A percentile compares a stretch with the other conserved stretches of the same genome.
These are phyloP conservation scores for Tipula helvola DNA, from an alignment of 2,888 invertebrate genomes.

Conservation along the genomic window DNA sequence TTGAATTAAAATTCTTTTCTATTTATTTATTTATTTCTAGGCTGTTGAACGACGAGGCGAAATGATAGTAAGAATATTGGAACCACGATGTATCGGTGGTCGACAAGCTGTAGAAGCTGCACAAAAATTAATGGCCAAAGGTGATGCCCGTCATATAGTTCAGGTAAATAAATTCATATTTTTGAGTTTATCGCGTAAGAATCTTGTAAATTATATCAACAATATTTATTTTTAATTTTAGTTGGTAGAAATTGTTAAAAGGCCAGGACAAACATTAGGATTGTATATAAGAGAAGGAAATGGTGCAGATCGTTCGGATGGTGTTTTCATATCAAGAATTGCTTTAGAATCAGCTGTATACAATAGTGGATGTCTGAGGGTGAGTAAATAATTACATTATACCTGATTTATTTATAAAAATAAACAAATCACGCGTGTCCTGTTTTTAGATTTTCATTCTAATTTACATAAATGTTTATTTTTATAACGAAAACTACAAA, in stretches of 20 bases:
- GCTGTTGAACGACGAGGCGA: constrained; percentile 86
- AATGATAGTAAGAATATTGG: constrained; percentile 88
- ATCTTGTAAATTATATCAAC: not conserved
- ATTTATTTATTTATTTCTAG: constrained; percentile 23
- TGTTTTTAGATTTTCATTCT: not conserved
- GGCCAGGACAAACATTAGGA: constrained; percentile 96
- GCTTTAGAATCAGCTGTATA: constrained; percentile 94
- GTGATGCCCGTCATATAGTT: constrained; percentile 57
- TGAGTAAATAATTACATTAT: constrained; percentile 24
- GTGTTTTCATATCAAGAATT: constrained; percentile 93
- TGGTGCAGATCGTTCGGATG: constrained; percentile 87
- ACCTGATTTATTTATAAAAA: not conserved
- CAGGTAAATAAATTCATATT: constrained; percentile 20
- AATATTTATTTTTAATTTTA: constrained; percentile 31
- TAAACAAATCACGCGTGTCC: not conserved
- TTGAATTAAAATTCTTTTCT: not conserved
- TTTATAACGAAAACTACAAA: not conserved
- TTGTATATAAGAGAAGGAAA: constrained; percentile 99
- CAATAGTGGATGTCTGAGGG: constrained; percentile 90
- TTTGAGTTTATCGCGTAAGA: too few relatives aligned
- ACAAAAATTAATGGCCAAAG: constrained; percentile 59
- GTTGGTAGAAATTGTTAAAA: constrained; percentile 96
- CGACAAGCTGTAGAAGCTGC: constrained; percentile 76
- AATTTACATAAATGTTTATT: not conserved
- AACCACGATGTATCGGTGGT: constrained; percentile 78